Base-by-base conservation (phyloP, 1,140 invertebrate genomes). In the Drosophila orosa region DNA sequence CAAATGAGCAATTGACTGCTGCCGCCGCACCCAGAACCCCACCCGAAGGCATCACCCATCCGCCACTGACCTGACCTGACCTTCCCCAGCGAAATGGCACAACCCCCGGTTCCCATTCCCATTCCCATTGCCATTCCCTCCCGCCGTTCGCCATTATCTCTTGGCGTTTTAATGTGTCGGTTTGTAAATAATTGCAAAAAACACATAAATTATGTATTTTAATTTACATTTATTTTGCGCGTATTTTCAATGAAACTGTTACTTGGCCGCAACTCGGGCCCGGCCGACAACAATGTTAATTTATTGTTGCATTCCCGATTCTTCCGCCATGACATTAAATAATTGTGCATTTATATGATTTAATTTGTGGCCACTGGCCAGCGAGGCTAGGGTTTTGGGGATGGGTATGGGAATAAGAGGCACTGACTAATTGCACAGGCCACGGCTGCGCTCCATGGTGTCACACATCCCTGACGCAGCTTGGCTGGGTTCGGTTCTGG, bases 331-430 rank as follows among this genome's bases (percentile, higher is more conserved):
- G 73, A 84, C 84, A 84, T 90, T 84, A 90, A 89, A 89, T 89
- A 89, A 89, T 89, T 89, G 85, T 80, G 77, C 80, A 90, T 80
- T 87, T 87, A 87, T 87, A 82, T 84, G 84, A 84, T 87, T 89
- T 89, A 89, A 89, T 89, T 89, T 89, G 85, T 84, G 84, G 84
- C 85, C 77, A 48, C 59, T 72, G 56, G 84, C 75, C 67, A 74
- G 48, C n/a, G 12, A n/a, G 31, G 31, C n/a, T 5, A 4, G 27
- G 48, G 25, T 3, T 17, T 31, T 15, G n/a, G 3, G 7, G 24
- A 24, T 44, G 66, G 47, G 50, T 37, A 57, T 37, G 48, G 69
- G 66, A 1, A 7, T 15, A 9, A 12, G 31, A 15, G 31, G 62
- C 75, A 44, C 78, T 82, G 80, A 87, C 76, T 87, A 87, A 87